Percentiles rank a stretch among this genome's conserved stretches.
Evolutionary conservation across 1,140 invertebrate genomes (phyloP).

Genomic region (Drosophila baimaii): DNA sequence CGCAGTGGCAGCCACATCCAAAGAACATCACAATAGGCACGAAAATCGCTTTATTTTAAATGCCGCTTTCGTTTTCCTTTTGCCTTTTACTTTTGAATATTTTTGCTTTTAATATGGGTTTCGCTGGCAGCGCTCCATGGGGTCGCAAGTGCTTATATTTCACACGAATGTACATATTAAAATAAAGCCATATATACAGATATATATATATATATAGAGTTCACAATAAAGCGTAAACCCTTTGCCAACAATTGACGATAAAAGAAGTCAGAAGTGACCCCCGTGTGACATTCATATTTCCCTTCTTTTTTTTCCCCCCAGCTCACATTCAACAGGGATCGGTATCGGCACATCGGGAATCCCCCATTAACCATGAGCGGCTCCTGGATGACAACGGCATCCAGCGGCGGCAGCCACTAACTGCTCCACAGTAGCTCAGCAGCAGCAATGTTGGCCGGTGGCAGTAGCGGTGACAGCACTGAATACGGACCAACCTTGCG

Average conservation of each 20-base stretch:
- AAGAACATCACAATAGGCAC: slow-evolving; percentile 21
- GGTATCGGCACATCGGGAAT: neutral
- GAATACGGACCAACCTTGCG: slow-evolving; percentile 21
- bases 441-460: slow-evolving; percentile 35
- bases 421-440: slow-evolving; percentile 6
- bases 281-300: neutral
- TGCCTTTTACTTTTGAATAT: neutral
- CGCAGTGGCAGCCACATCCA: slow-evolving; percentile 7
- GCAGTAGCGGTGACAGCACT: slow-evolving; percentile 23
- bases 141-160: neutral
- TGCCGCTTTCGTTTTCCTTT: slow-evolving; percentile 15
- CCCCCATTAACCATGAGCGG: neutral
- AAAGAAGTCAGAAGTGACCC: neutral
- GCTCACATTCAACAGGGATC: neutral
- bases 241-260: neutral
- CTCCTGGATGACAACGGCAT: neutral
- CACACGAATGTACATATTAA: neutral
- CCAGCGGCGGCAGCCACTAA: neutral
- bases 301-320: neutral
- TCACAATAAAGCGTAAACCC: neutral
- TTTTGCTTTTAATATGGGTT: slow-evolving; percentile 1
- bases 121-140: slow-evolving; percentile 3
- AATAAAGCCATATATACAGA: neutral
- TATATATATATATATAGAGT: too few relatives aligned
- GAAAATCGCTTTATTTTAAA: slow-evolving; percentile 16